phyloP scores from a whole-genome alignment of 2,888 invertebrate species.

The Glyphotaelius pellucidus region DNA sequence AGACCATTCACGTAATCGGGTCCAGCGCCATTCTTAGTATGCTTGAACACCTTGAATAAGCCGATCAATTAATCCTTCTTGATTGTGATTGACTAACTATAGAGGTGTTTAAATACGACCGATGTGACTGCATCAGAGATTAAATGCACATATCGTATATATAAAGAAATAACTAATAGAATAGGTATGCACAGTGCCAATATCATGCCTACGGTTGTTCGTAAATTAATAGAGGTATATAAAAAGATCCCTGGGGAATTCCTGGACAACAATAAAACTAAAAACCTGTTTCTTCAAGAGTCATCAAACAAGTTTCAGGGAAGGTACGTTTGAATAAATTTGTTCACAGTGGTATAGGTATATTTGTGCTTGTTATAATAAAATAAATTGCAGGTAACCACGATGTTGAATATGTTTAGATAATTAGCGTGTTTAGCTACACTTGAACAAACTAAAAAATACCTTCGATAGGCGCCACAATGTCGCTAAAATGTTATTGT shows the following conservation, averaged over 20 bases:
- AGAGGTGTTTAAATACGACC: neutral
- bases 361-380: neutral
- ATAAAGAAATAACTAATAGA: no score
- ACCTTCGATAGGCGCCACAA: neutral
- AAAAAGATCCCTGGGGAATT: neutral
- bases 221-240: neutral
- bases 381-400: neutral
- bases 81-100: neutral
- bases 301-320: neutral
- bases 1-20: neutral
- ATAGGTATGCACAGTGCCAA: neutral
- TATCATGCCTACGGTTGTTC: neutral
- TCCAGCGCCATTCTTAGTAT: neutral
- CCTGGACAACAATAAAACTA: neutral
- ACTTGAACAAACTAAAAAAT: neutral
- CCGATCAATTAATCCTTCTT: neutral
- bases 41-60: slow-evolving; percentile 2
- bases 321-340: neutral
- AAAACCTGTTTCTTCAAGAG: neutral
- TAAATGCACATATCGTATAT: neutral
- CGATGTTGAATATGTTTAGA: neutral
- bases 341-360: neutral
- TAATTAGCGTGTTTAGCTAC: neutral
- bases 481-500: neutral
- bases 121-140: neutral